Evolutionary conservation across 2,113 vertebrate genomes (phyloP), one percentile per base, ranked within the genome.

Genomic region (Euleptes europaea): DNA sequence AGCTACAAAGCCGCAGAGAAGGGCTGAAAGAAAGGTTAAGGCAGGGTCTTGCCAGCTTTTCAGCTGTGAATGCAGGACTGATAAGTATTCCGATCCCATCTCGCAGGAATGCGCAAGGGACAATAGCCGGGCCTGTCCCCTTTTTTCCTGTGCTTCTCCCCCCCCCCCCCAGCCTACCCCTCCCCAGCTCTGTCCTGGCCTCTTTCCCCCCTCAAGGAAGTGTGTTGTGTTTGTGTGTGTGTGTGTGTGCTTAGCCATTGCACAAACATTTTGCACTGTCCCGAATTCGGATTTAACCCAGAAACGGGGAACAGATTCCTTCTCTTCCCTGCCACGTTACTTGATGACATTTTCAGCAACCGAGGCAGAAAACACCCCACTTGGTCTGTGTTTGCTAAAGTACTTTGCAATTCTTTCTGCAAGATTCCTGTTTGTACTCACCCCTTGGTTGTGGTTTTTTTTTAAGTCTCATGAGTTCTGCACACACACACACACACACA

Each of bases 41-140:
- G 51, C 17, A 33, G 73, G 74, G 80, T 70, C 85, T 71, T 71
- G 51, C 49, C n/a, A 83, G 75, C 80, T 78, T 87, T 87, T 87
- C 80, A 83, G 80, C 67, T 3, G 15, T 87, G 85, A 87, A 87
- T 78, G n/a, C 66, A 0, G 85, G 26, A 51, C 80, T 87, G 85
- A 78, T 87, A 51, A 83, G 26, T 83, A 87, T 87, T 82, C 85
- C 38, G 31, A 44, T 71, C 65, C 67, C 74, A 38, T 87, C 85
- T 49, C 65, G 73, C 66, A 70, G 74, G 80, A 83, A 83, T 83
- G 85, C 4, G 67, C 73, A n/a, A n/a, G 60, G 33, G 72, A 87
- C 85, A 87, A 87, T 78, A 74, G 49, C 38, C 2, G 1, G 21
- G 76, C 73, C 78, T 82, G 71, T 63, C 63, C 10, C 21, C 5